Conservation (phyloP, 2,888 invertebrate species). For the Drosophila picticornis region DNA sequence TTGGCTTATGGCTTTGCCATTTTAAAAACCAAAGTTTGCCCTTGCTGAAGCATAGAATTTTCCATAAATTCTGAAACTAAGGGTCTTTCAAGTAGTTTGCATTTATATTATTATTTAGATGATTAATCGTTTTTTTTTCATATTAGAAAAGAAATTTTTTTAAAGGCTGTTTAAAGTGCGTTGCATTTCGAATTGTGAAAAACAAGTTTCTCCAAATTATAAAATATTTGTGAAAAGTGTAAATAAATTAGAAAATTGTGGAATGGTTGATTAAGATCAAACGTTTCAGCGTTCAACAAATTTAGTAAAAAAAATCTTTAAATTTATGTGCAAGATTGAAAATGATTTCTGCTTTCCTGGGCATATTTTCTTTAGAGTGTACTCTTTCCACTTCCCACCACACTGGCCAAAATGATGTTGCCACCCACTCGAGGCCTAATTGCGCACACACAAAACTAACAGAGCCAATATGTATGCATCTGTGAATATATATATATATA, state of each 20-base stretch:
- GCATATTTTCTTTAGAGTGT: not conserved
- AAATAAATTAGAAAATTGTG: not conserved
- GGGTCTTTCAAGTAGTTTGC: not conserved
- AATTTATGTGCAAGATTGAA: not conserved
- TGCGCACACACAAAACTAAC: slow-evolving; percentile 24
- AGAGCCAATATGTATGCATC: not conserved
- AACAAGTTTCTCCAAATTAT: not conserved
- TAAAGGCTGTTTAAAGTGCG: not conserved
- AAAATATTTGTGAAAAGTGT: not conserved
- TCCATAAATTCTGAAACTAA: not conserved
- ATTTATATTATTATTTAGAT: not conserved
- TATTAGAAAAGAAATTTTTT: not conserved
- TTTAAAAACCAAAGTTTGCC: not conserved
- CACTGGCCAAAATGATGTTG: slow-evolving; percentile 24
- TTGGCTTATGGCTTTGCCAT: not conserved
- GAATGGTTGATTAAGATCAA: not conserved
- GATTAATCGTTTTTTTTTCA: not conserved
- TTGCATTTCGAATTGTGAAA: not conserved
- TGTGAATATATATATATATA: not conserved
- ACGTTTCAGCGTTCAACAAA: not conserved
- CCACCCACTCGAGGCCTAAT: slow-evolving; percentile 29
- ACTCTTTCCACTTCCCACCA: not conserved
- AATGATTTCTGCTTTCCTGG: not conserved
- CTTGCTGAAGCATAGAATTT: not conserved
- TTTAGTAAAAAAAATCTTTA: not conserved